Conservation (phyloP, 2,797 vertebrate genomes). For the Potorous gilbertii region DNA sequence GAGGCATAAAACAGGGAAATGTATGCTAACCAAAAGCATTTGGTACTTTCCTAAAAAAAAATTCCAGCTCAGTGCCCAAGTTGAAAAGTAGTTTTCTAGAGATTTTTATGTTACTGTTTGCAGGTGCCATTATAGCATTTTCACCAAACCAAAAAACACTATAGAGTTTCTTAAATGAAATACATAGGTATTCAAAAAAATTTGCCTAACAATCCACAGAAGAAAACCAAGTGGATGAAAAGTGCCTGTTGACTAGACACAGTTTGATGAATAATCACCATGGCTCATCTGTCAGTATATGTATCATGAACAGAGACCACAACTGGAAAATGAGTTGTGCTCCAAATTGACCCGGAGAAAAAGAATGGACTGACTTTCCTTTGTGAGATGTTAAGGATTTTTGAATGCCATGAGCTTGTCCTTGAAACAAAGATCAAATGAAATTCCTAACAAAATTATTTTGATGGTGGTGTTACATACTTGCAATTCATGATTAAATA, state of each 20-base stretch:
- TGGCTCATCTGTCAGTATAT: not conserved
- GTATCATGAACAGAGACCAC: not conserved
- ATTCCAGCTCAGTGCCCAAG: not conserved
- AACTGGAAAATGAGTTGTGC: not conserved
- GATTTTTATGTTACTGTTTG: not conserved
- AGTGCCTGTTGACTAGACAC: not conserved
- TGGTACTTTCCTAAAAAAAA: not conserved
- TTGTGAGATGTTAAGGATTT: not conserved
- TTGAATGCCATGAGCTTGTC: no score
- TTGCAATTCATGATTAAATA: not conserved
- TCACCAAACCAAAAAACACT: not conserved
- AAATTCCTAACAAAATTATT: not conserved
- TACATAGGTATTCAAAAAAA: not conserved
- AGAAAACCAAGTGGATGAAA: not conserved
- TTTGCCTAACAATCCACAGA: not conserved
- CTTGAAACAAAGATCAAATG: not conserved
- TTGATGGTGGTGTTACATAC: not conserved
- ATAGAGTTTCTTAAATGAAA: not conserved
- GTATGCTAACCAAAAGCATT: not conserved
- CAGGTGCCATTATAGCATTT: not conserved
- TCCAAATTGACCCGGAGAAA: not conserved
- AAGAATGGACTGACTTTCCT: not conserved
- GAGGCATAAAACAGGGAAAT: not conserved
- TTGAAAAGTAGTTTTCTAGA: not conserved
- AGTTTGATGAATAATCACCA: not conserved